Conservation (phyloP, 2,113 vertebrate species). For the Euleptes europaea region DNA sequence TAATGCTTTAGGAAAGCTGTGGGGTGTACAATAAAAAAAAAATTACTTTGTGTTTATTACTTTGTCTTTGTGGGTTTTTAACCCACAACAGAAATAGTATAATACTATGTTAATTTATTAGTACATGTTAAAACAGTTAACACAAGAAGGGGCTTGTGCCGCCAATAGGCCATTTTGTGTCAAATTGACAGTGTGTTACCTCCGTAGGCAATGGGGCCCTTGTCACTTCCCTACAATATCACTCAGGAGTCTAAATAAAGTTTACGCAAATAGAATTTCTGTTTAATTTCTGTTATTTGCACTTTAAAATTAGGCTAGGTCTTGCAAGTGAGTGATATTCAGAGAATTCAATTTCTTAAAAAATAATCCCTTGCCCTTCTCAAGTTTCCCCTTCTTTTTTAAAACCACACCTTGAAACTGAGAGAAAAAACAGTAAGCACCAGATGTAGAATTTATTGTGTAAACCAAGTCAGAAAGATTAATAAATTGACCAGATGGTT, state of each 20-base stretch:
- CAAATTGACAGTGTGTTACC: slow-evolving; percentile 51
- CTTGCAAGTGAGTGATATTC: not conserved
- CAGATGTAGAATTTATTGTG: slow-evolving; percentile 10
- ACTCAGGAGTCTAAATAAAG: not conserved
- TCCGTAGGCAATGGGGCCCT: not conserved
- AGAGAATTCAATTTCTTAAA: not conserved
- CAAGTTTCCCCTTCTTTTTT: not conserved
- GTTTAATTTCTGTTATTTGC: not conserved
- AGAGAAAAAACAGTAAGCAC: not conserved
- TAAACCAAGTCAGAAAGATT: not conserved
- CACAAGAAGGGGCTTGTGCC: not conserved
- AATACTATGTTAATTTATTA: slow-evolving; percentile 56
- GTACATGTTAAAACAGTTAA: slow-evolving; percentile 38
- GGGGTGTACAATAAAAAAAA: slow-evolving; percentile 49
- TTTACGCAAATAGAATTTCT: fast-evolving
- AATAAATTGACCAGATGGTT: not conserved
- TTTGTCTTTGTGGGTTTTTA: slow-evolving; percentile 62
- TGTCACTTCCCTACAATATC: fast-evolving
- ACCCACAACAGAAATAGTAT: slow-evolving; percentile 54
- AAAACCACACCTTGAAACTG: not conserved
- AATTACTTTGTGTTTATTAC: slow-evolving; percentile 53
- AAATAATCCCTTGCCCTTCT: not conserved
- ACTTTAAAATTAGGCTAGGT: fast-evolving
- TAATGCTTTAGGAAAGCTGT: slow-evolving; percentile 45
- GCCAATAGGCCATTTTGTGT: slow-evolving; percentile 39